These are phyloP conservation scores for Hippocampus barbouri DNA, from an alignment of 2,113 vertebrate genomes.

Conservation along the genomic window DNA sequence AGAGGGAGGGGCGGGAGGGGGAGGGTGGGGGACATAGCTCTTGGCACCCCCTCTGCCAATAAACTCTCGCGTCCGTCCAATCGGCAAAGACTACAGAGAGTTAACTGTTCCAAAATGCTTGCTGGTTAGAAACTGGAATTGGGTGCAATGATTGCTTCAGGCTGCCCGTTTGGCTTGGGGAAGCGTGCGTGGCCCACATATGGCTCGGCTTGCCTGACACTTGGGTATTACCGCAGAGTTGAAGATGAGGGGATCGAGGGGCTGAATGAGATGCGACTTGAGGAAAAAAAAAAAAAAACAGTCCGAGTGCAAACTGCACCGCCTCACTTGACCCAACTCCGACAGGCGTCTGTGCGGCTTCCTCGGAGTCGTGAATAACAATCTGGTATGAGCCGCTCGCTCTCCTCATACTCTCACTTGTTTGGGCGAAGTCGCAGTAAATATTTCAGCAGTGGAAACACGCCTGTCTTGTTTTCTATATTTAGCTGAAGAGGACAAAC, in stretches of 20 bases:
- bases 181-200: constrained; percentile 65
- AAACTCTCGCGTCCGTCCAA: constrained; percentile 64
- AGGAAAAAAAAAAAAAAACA: constrained; percentile 18
- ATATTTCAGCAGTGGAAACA: constrained; percentile 60
- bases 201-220: constrained; percentile 54
- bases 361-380: constrained; percentile 22
- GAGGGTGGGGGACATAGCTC: constrained; percentile 50
- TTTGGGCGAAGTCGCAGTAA: constrained; percentile 47
- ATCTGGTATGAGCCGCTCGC: constrained; percentile 37
- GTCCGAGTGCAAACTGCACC: constrained; percentile 28
- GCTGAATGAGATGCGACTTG: constrained; percentile 44
- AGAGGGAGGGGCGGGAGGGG: constrained; percentile 39
- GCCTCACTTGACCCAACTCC: constrained; percentile 24
- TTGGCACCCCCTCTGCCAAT: constrained; percentile 65
- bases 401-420: constrained; percentile 44
- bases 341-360: constrained; percentile 20
- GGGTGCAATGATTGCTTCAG: constrained; percentile 73
- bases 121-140: constrained; percentile 70
- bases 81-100: constrained; percentile 53
- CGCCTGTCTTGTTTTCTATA: constrained; percentile 56
- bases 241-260: constrained; percentile 44
- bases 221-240: constrained; percentile 53
- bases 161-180: constrained; percentile 65
- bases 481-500: constrained; percentile 33
- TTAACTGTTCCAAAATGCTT: constrained; percentile 62